phyloP scores from a whole-genome alignment of 2,888 invertebrate species.

The Andrena flavipes region DNA sequence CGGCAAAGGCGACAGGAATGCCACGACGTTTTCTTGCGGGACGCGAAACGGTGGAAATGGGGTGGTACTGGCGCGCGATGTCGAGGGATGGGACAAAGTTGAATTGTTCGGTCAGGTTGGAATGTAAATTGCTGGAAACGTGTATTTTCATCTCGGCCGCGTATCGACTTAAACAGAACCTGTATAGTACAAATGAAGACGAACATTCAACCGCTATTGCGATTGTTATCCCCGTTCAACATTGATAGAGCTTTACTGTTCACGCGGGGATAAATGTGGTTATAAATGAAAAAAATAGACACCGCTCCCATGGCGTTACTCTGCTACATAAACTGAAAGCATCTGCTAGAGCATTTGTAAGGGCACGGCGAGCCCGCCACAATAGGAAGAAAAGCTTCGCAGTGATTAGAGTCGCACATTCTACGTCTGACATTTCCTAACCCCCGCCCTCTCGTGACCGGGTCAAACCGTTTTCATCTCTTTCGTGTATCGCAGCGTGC shows the following conservation, averaged over 20 bases:
- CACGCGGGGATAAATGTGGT: no score
- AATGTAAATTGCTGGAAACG: slow-evolving; percentile 10
- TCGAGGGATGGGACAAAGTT: not conserved
- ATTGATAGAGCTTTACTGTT: no score
- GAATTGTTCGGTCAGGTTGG: slow-evolving; percentile 6
- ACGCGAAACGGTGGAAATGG: slow-evolving; percentile 3
- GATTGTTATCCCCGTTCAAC: no score
- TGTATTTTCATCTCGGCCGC: not conserved
- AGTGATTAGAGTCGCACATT: slow-evolving; percentile 12
- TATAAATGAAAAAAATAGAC: not conserved
- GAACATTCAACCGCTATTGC: no score
- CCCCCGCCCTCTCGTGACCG: slow-evolving; percentile 49
- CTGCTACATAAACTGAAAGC: not conserved
- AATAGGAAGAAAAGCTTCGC: slow-evolving; percentile 6
- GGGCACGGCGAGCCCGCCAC: not conserved
- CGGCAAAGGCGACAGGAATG: slow-evolving; percentile 45
- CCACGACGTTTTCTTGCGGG: slow-evolving; percentile 27
- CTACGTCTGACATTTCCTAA: slow-evolving; percentile 11
- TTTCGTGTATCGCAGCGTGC: slow-evolving; percentile 66
- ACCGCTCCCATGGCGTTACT: not conserved
- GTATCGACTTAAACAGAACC: no score
- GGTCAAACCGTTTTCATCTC: slow-evolving; percentile 74
- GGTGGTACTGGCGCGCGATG: not conserved
- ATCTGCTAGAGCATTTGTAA: not conserved
- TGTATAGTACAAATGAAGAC: no score